Conservation (phyloP, 2,113 vertebrate genomes). For the Vulpes vulpes region DNA sequence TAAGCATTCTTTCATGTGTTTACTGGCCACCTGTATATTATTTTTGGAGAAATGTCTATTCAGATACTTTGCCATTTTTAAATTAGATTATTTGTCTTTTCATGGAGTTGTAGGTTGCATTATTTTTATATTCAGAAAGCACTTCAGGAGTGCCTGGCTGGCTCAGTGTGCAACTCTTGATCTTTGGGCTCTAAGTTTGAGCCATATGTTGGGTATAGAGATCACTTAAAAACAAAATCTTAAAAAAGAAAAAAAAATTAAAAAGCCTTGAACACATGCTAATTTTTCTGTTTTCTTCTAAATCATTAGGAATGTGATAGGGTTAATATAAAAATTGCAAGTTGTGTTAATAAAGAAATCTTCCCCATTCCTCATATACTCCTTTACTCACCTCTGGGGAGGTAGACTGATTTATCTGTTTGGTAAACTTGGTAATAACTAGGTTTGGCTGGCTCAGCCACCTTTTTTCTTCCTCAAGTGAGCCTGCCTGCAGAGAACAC, state of each 20-base stretch:
- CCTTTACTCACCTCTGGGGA: neutral
- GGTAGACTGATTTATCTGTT: neutral
- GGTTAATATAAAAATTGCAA: neutral
- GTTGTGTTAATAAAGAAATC: neutral
- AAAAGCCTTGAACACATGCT: neutral
- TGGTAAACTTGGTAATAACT: neutral
- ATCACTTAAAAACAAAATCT: neutral
- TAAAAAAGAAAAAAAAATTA: neutral
- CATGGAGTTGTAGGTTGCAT: neutral
- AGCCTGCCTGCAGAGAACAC: neutral
- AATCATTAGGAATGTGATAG: neutral
- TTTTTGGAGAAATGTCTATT: neutral
- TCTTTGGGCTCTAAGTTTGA: neutral
- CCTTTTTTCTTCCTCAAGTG: neutral
- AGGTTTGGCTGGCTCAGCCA: neutral
- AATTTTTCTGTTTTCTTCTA: neutral
- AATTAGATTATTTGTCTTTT: neutral
- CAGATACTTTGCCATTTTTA: neutral
- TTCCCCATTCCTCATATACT: neutral
- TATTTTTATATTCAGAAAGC: neutral
- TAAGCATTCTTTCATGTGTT: neutral
- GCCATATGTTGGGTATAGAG: neutral
- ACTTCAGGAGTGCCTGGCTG: neutral
- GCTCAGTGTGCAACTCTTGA: neutral
- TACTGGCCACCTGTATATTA: neutral